These are phyloP conservation scores for Sphaerophoria taeniata DNA, from an alignment of 2,888 invertebrate species.

Conservation along the genomic window DNA sequence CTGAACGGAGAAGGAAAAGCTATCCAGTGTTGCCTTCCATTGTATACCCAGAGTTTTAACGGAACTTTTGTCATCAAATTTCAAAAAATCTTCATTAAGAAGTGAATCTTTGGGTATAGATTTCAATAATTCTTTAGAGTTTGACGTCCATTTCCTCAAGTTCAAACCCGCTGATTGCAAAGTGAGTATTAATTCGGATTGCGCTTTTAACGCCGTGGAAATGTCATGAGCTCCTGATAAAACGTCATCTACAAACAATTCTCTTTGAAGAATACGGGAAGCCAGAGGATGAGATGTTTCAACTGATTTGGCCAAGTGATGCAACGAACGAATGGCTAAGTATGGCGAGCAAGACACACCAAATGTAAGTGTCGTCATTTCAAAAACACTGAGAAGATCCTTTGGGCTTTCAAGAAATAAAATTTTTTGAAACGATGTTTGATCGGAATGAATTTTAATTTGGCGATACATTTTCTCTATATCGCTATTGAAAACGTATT, in stretches of 20 bases:
- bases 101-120: background rate
- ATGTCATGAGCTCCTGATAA: background rate
- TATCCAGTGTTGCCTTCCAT: constrained; percentile 10
- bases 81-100: constrained; percentile 12
- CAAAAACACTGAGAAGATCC: background rate
- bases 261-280: background rate
- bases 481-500: constrained; percentile 12
- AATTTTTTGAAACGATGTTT: constrained; percentile 4
- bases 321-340: background rate
- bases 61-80: constrained; percentile 3
- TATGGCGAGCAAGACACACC: constrained; percentile 12
- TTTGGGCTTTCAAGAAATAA: background rate
- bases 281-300: background rate
- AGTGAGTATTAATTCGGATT: background rate
- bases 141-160: constrained; percentile 5
- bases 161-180: constrained; percentile 2
- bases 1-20: constrained; percentile 1
- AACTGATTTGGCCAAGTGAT: background rate
- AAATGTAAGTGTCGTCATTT: constrained; percentile 3
- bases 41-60: constrained; percentile 22
- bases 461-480: constrained; percentile 18
- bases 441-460: constrained; percentile 9
- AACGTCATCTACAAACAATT: too few species aligned
- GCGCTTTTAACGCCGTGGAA: background rate
- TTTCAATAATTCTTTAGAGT: background rate